These are phyloP conservation scores for Drepana falcataria DNA, from an alignment of 2,888 invertebrate genomes.

Conservation along the genomic window DNA sequence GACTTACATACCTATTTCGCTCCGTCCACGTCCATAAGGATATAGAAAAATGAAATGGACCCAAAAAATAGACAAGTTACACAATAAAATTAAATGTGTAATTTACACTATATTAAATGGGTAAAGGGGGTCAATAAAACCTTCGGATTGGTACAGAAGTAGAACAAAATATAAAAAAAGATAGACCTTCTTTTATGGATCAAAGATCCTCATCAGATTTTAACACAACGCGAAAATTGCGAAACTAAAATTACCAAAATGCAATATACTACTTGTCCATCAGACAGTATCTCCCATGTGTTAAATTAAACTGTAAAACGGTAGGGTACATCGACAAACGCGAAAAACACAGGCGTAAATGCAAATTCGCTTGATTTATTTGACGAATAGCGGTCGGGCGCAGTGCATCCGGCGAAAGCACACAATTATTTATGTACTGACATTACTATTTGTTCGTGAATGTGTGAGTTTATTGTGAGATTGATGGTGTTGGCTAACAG, in stretches of 20 bases:
- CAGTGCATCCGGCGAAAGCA: slow-evolving; percentile 21
- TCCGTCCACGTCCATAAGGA: too few relatives aligned
- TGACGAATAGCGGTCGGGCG: slow-evolving; percentile 35
- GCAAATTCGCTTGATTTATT: slow-evolving; percentile 49
- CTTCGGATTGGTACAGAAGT: too few relatives aligned
- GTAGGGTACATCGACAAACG: slow-evolving; percentile 22
- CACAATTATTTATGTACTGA: slow-evolving; percentile 37
- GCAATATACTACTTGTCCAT: not conserved
- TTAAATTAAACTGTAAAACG: not conserved
- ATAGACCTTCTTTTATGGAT: too few relatives aligned
- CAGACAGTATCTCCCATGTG: not conserved
- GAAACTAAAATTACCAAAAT: not conserved
- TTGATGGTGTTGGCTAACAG: not conserved
- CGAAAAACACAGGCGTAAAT: slow-evolving; percentile 27
- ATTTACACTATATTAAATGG: too few relatives aligned
- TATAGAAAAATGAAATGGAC: too few relatives aligned
- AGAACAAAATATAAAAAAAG: too few relatives aligned
- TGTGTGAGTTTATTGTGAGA: not conserved
- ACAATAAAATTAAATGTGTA: too few relatives aligned
- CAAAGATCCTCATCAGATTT: too few relatives aligned
- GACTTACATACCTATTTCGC: too few relatives aligned
- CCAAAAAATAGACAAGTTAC: too few relatives aligned
- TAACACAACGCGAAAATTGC: too few relatives aligned
- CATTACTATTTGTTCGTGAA: slow-evolving; percentile 17
- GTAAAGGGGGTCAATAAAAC: too few relatives aligned